Evolutionary conservation across 2,888 invertebrate species (phyloP).

Genomic region (Chorisops tibialis): DNA sequence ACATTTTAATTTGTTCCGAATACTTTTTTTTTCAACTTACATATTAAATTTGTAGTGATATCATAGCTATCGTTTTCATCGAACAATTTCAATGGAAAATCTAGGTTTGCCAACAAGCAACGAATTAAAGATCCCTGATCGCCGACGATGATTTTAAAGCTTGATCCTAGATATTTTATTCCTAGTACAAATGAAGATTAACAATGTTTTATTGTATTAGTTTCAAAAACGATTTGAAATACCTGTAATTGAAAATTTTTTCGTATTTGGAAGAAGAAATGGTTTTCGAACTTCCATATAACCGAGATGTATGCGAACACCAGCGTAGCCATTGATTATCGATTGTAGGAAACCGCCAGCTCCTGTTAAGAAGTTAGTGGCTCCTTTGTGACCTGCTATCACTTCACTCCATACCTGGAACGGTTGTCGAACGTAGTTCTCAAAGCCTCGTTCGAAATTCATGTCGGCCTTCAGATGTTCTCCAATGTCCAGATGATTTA

Average conservation of each 20-base stretch:
- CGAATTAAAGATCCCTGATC: slow-evolving; percentile 14
- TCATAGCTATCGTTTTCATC: slow-evolving; percentile 19
- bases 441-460: slow-evolving; percentile 56
- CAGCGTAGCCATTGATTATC: slow-evolving; percentile 58
- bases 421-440: slow-evolving; percentile 57
- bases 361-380: slow-evolving; percentile 60
- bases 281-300: slow-evolving; percentile 52
- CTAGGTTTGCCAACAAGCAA: slow-evolving; percentile 16
- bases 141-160: slow-evolving; percentile 35
- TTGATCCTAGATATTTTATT: slow-evolving; percentile 40
- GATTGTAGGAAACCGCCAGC: slow-evolving; percentile 62
- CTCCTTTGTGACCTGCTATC: slow-evolving; percentile 55
- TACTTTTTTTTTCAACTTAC: slow-evolving; percentile 12
- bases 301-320: slow-evolving; percentile 55
- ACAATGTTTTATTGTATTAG: background rate
- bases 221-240: background rate
- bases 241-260: slow-evolving; percentile 53
- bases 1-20: no score
- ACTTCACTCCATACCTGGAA: slow-evolving; percentile 63
- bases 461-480: slow-evolving; percentile 51
- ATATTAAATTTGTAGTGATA: slow-evolving; percentile 21
- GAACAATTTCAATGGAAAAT: slow-evolving; percentile 17
- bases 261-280: slow-evolving; percentile 51
- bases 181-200: slow-evolving; percentile 34
- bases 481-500: slow-evolving; percentile 55